Conservation (phyloP, 2,113 vertebrate genomes). For the Notothenia coriiceps region DNA sequence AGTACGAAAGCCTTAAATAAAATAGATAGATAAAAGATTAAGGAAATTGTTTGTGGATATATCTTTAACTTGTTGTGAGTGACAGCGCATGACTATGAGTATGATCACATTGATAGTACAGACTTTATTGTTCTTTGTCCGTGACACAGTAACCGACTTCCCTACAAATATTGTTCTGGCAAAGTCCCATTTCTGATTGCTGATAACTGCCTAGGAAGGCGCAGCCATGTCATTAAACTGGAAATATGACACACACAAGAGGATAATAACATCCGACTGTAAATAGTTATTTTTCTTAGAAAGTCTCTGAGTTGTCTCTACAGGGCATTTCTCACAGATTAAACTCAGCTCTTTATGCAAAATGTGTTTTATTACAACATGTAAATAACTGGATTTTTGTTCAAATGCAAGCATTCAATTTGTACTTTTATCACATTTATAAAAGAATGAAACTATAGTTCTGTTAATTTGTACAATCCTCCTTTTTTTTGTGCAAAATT, state of each 20-base stretch:
- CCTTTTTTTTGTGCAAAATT: not conserved
- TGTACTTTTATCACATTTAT: not conserved
- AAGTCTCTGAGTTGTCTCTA: not conserved
- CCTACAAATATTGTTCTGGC: not conserved
- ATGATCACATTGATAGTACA: not conserved
- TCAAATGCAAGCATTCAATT: conserved; percentile 26
- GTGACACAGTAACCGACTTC: not conserved
- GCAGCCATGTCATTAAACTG: not conserved
- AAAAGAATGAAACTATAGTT: conserved; percentile 18
- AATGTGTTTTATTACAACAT: conserved; percentile 32
- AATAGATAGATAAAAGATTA: not conserved
- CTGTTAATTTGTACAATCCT: not conserved
- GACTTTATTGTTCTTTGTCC: not conserved
- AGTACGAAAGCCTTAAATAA: not conserved
- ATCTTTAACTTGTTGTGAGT: not conserved
- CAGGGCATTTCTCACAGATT: not conserved
- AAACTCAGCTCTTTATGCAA: conserved; percentile 5
- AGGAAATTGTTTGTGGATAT: not conserved
- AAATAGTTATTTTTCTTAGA: not conserved
- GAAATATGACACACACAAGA: not conserved
- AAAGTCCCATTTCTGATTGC: too few species aligned
- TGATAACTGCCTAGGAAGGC: not conserved
- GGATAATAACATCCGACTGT: not conserved
- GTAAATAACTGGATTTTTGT: conserved; percentile 29
- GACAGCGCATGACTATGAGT: not conserved